Evolutionary conservation across 2,888 invertebrate species (phyloP), one percentile per base, ranked within the genome.

Genomic region (Trissolcus japonicus): DNA sequence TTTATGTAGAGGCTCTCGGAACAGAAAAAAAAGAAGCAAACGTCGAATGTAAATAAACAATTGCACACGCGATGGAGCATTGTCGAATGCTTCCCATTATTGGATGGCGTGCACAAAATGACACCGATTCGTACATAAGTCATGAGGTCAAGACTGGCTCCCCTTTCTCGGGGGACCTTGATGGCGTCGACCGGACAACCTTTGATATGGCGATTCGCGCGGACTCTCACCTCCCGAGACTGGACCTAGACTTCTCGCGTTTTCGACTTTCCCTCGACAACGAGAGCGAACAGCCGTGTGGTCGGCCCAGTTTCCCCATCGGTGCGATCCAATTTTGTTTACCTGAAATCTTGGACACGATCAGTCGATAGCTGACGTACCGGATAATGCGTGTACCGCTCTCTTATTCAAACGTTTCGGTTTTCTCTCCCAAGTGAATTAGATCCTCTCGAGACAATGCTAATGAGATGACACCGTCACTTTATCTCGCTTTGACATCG

Each of bases 181-280:
- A 7, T 29, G 46, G n/a, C 29, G 29, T 29, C 29, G 29, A 29
- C 29, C 29, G 29, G 29, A 29, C 29, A 29, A 7, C 29, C 43
- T 46, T 9, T 14, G 43, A 46, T 19, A 2, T n/a, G n/a, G n/a
- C n/a, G n/a, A n/a, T n/a, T n/a, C n/a, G 6, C 25, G 29, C 29
- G 29, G 7, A 29, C 29, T 29, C 29, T 29, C 29, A 29, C 29
- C 29, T 29, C 7, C 29, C 29, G 29, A 29, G 29, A 29, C 29
- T 29, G 29, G 29, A 29, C 29, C 29, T 29, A 29, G 29, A 29
- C 60, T 40, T 29, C 41, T 56, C 57, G 60, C n/a, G 57, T 57
- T 78, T 78, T 68, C 75, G 75, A 78, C 78, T 78, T 78, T 78
- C 78, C 75, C 75, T 76, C 61, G 43, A 46, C 11, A 75, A 68